Conservation (phyloP, 2,113 vertebrate genomes). For the Otus sunia region DNA sequence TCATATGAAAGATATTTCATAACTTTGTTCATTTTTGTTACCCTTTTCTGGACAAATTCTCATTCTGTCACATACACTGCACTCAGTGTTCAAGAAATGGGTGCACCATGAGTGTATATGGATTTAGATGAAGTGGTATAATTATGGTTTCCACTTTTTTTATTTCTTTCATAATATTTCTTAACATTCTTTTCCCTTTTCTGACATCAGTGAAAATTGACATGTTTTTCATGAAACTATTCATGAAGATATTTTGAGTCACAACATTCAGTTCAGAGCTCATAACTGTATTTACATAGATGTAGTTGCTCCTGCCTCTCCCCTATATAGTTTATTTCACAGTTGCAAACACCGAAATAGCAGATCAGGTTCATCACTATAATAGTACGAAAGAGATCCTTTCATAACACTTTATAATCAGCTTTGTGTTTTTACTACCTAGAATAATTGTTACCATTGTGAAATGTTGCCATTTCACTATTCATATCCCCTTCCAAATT, state of each 20-base stretch:
- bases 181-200: neutral
- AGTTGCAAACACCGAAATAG: neutral
- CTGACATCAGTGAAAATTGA: neutral
- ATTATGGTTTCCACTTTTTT: neutral
- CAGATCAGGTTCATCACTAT: neutral
- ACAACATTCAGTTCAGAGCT: neutral
- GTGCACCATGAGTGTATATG: neutral
- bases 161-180: neutral
- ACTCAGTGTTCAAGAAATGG: neutral
- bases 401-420: neutral
- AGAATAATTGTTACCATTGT: neutral
- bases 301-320: neutral
- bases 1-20: neutral
- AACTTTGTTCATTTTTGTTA: neutral
- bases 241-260: neutral
- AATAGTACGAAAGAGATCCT: neutral
- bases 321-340: neutral
- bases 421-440: neutral
- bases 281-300: neutral
- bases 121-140: neutral
- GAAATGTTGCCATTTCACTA: neutral
- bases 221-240: neutral
- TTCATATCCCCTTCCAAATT: neutral
- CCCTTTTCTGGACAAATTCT: neutral
- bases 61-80: neutral